phyloP scores from a whole-genome alignment of 2,797 vertebrate species.

The Anableps anableps region DNA sequence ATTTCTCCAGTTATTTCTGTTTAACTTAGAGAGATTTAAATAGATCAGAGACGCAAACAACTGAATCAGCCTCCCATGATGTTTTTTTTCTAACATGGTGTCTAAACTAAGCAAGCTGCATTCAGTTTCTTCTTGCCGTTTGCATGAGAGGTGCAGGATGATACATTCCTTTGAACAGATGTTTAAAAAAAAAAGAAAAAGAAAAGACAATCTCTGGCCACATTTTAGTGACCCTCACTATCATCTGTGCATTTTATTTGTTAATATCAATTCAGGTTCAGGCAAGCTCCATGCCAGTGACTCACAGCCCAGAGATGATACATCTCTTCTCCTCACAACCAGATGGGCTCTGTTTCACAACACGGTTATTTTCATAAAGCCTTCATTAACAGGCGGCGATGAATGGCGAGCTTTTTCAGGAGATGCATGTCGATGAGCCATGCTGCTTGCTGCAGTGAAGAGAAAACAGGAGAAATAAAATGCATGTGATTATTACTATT shows the following conservation, averaged over 20 bases:
- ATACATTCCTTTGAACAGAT: not conserved
- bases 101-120: constrained; percentile 33
- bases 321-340: constrained; percentile 54
- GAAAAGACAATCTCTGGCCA: no score
- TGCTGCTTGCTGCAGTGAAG: not conserved
- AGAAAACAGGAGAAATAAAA: constrained; percentile 5
- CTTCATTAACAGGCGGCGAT: constrained; percentile 9
- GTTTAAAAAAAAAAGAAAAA: not conserved
- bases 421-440: not conserved
- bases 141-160: not conserved
- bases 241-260: constrained; percentile 21
- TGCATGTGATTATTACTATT: not conserved
- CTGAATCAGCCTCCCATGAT: constrained; percentile 46
- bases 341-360: constrained; percentile 39
- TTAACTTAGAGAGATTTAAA: constrained; percentile 35
- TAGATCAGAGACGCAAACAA: constrained; percentile 37
- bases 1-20: not conserved
- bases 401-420: constrained; percentile 36
- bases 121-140: constrained; percentile 3
- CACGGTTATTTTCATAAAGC: not conserved
- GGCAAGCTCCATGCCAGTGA: constrained; percentile 32
- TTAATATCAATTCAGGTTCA: constrained; percentile 32
- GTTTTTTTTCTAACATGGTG: constrained; percentile 26
- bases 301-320: constrained; percentile 53
- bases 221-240: not conserved